These are phyloP conservation scores for Fistularia commersonii DNA, from an alignment of 2,797 vertebrate genomes.

Conservation along the genomic window DNA sequence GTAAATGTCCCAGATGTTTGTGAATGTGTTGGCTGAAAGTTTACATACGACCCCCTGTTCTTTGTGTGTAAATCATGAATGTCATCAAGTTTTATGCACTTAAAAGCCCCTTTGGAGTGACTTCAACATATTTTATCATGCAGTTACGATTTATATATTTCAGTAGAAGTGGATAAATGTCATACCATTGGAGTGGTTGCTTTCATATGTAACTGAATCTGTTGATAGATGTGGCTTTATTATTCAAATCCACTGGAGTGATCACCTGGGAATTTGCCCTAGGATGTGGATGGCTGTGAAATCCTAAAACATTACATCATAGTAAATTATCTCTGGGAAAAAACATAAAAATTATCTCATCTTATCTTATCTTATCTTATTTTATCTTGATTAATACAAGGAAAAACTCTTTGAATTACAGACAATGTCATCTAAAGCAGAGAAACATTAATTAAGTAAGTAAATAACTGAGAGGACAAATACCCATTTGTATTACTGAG, in stretches of 20 bases:
- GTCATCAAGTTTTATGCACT: slow-evolving; percentile 27
- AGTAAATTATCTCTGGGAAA: too few species aligned
- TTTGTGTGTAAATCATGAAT: slow-evolving; percentile 67
- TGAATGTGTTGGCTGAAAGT: slow-evolving; percentile 51
- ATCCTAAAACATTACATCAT: background rate
- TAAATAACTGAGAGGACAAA: too few species aligned
- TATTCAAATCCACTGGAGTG: slow-evolving; percentile 60
- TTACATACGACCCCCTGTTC: slow-evolving; percentile 44
- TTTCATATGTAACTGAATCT: slow-evolving; percentile 42
- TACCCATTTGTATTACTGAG: too few species aligned
- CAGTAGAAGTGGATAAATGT: slow-evolving; percentile 52
- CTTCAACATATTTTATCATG: slow-evolving; percentile 67
- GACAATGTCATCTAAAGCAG: too few species aligned
- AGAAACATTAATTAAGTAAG: too few species aligned
- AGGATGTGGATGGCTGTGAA: slow-evolving; percentile 25
- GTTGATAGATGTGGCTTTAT: slow-evolving; percentile 62
- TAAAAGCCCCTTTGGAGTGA: slow-evolving; percentile 63
- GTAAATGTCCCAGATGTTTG: slow-evolving; percentile 67
- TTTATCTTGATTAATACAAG: too few species aligned
- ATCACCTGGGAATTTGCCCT: slow-evolving; percentile 43
- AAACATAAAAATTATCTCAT: too few species aligned
- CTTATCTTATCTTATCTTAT: too few species aligned
- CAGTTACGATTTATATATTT: slow-evolving; percentile 63
- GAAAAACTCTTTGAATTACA: too few species aligned
- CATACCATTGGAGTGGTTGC: slow-evolving; percentile 18